Evolutionary conservation across 2,113 vertebrate species (phyloP).

Genomic region (Microtus pennsylvanicus): DNA sequence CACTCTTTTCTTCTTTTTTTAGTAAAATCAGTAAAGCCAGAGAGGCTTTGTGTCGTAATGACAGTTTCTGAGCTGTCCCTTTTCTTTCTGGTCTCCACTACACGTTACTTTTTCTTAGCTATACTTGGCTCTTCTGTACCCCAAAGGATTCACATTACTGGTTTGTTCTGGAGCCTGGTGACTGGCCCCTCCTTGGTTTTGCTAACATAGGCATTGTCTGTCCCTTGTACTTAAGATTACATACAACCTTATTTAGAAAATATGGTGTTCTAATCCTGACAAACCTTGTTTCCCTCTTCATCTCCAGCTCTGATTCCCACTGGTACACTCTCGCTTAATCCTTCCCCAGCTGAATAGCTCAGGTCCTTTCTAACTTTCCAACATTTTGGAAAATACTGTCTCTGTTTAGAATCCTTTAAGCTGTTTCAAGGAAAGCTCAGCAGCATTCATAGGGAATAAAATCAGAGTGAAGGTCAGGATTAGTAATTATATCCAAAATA

Average conservation of each 20-base stretch:
- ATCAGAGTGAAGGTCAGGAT: slow-evolving; percentile 5
- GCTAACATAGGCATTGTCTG: background rate
- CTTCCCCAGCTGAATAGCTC: background rate
- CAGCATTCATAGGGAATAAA: slow-evolving; percentile 12
- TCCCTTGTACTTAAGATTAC: background rate
- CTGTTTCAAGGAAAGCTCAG: slow-evolving; percentile 26
- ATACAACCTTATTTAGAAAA: background rate
- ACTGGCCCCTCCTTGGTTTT: background rate
- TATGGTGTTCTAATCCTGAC: background rate
- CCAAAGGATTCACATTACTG: background rate
- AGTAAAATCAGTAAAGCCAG: slow-evolving; percentile 14
- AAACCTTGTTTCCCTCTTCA: background rate
- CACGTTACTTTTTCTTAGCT: background rate
- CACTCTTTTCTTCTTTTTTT: background rate
- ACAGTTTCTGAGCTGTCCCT: background rate
- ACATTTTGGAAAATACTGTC: background rate
- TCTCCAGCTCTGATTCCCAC: slow-evolving; percentile 19
- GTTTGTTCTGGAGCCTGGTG: background rate
- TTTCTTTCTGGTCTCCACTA: background rate
- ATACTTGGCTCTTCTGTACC: background rate
- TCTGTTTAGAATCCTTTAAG: slow-evolving; percentile 26
- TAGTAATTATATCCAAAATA: background rate
- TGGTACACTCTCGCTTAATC: background rate
- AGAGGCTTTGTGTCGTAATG: background rate
- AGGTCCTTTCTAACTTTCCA: background rate